Conservation (phyloP, 2,888 invertebrate genomes). For the Drosophila rubida region DNA sequence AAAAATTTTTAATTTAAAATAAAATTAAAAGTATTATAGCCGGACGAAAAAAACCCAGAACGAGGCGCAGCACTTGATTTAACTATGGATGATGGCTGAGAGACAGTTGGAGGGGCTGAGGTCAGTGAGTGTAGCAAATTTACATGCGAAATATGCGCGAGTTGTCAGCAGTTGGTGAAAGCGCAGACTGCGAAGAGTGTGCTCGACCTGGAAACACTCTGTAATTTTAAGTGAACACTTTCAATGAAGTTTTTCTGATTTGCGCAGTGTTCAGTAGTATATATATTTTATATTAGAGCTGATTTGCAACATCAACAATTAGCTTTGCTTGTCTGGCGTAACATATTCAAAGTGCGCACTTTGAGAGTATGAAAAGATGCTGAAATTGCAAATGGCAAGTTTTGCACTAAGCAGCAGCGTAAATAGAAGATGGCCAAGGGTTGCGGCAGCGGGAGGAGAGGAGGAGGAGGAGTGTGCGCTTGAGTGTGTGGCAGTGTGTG, state of each 20-base stretch:
- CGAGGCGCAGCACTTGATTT: constrained; percentile 37
- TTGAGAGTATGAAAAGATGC: constrained; percentile 56
- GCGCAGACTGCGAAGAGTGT: not conserved
- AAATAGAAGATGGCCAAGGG: constrained; percentile 50
- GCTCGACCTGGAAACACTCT: not conserved
- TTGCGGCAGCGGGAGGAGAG: not conserved
- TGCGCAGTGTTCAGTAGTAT: too few species aligned
- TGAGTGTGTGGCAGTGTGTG: not conserved
- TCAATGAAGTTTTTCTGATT: too few species aligned
- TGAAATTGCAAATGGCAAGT: constrained; percentile 79
- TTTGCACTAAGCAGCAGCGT: constrained; percentile 72
- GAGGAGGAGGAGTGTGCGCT: not conserved
- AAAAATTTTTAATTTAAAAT: constrained; percentile 13
- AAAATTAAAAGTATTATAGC: constrained; percentile 7
- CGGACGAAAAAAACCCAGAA: not conserved
- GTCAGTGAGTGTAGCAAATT: constrained; percentile 43
- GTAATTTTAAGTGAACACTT: too few species aligned
- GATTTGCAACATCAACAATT: too few species aligned
- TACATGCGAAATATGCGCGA: constrained; percentile 71
- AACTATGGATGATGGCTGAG: not conserved
- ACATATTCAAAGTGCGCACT: not conserved
- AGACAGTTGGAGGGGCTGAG: not conserved
- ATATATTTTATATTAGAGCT: too few species aligned
- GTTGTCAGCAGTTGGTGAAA: constrained; percentile 36
- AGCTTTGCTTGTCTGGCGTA: too few species aligned